Conservation (phyloP, 2,797 vertebrate species). For the Pangasius djambal region DNA sequence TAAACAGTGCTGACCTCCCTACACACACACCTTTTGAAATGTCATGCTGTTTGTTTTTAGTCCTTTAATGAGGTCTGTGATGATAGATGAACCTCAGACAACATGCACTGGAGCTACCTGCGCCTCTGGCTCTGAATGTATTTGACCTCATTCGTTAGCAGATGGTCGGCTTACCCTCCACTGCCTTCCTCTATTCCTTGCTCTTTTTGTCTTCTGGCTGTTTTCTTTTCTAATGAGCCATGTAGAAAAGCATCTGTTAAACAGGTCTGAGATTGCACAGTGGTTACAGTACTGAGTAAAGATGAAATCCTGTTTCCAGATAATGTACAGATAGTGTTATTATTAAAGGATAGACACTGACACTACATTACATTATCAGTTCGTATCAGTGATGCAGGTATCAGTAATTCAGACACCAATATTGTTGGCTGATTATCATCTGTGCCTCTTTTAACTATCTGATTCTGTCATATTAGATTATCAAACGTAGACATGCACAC, state of each 20-base stretch:
- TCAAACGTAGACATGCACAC: not conserved
- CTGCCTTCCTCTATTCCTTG: slow-evolving; percentile 27
- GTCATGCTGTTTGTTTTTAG: slow-evolving; percentile 35
- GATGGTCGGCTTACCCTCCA: slow-evolving; percentile 40
- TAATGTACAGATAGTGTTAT: not conserved
- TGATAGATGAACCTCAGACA: slow-evolving; percentile 35
- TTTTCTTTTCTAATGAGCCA: slow-evolving; percentile 31
- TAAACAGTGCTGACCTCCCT: not conserved
- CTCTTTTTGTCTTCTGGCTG: slow-evolving; percentile 20
- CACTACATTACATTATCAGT: not conserved
- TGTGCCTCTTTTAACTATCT: not conserved
- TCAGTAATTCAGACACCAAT: not conserved
- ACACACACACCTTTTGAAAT: slow-evolving; percentile 4
- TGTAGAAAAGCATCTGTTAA: slow-evolving; percentile 4
- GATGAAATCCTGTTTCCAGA: not conserved
- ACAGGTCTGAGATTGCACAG: not conserved
- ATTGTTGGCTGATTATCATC: not conserved
- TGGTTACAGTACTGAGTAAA: slow-evolving; percentile 12
- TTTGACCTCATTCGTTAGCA: slow-evolving; percentile 46
- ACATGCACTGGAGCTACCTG: slow-evolving; percentile 22
- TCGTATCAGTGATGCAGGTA: not conserved
- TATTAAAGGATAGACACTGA: not conserved
- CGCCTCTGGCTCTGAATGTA: slow-evolving; percentile 19
- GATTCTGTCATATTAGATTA: not conserved
- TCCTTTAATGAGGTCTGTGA: slow-evolving; percentile 41